Conservation (phyloP, 2,888 invertebrate genomes). For the Agrotis segetum region DNA sequence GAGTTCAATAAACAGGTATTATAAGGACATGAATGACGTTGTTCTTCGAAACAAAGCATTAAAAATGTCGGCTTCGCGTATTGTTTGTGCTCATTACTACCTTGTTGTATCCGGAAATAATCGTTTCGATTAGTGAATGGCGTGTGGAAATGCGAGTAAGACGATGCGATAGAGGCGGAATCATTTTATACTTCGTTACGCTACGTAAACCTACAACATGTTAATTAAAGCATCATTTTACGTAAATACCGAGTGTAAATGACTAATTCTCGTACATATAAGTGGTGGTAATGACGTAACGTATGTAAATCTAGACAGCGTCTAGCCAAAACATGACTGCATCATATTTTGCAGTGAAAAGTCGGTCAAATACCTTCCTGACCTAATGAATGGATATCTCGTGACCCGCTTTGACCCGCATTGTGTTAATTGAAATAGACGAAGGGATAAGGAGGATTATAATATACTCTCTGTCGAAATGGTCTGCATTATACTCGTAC, state of each 20-base stretch:
- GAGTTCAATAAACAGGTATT: background rate
- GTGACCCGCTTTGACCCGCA: background rate
- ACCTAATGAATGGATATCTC: background rate
- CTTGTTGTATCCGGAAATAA: constrained; percentile 42
- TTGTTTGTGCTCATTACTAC: constrained; percentile 43
- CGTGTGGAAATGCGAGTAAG: constrained; percentile 54
- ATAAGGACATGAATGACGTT: constrained; percentile 4
- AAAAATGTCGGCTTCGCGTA: constrained; percentile 21
- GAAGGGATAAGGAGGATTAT: background rate
- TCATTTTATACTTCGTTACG: constrained; percentile 43
- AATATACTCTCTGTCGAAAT: background rate
- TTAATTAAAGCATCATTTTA: constrained; percentile 25
- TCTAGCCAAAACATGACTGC: constrained; percentile 14
- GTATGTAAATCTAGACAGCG: constrained; percentile 24
- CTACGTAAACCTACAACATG: constrained; percentile 33
- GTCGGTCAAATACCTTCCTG: constrained; percentile 17
- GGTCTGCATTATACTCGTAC: background rate
- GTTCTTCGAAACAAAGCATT: constrained; percentile 24
- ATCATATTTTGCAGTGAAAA: constrained; percentile 11
- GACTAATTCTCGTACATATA: constrained; percentile 10
- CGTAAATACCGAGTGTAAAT: constrained; percentile 9
- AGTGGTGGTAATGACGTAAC: constrained; percentile 11
- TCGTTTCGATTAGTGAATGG: constrained; percentile 43
- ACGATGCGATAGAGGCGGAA: constrained; percentile 41
- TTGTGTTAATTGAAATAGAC: background rate